Evolutionary conservation across 2,113 vertebrate genomes (phyloP).

Genomic region (Oncorhynchus gorbuscha): DNA sequence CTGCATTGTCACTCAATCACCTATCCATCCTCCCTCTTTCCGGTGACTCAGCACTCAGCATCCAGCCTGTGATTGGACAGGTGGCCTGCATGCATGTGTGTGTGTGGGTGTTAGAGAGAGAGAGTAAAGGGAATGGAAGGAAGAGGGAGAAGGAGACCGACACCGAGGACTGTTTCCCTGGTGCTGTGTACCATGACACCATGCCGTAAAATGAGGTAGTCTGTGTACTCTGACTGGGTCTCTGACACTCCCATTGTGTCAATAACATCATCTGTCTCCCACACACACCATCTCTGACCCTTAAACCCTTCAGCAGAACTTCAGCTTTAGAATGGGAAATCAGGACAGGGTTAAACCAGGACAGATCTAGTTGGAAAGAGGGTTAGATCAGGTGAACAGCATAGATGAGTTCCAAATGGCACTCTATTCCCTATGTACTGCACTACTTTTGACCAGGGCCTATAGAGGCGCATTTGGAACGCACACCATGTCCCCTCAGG

Average conservation of each 20-base stretch:
- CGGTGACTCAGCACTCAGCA: constrained; percentile 3
- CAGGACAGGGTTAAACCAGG: too few species aligned
- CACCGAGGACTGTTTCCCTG: neutral
- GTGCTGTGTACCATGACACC: neutral
- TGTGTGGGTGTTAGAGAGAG: neutral
- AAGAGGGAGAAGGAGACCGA: too few species aligned
- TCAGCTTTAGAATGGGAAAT: too few species aligned
- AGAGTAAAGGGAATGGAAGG: neutral
- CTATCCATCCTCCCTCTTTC: neutral
- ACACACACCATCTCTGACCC: neutral
- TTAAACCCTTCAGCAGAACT: too few species aligned
- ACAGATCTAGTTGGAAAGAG: too few species aligned
- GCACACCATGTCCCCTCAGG: too few species aligned
- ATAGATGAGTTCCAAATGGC: too few species aligned
- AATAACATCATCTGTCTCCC: neutral
- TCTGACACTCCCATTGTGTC: neutral
- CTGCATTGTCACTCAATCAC: neutral
- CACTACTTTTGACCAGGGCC: too few species aligned
- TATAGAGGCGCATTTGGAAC: too few species aligned
- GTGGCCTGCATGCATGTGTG: constrained; percentile 1
- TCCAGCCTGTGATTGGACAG: constrained; percentile 3
- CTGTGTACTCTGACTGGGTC: neutral
- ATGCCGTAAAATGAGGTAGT: too few species aligned
- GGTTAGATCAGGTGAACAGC: too few species aligned
- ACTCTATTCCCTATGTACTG: too few species aligned